phyloP scores from a whole-genome alignment of 2,797 vertebrate species.

The Paguma larvata region DNA sequence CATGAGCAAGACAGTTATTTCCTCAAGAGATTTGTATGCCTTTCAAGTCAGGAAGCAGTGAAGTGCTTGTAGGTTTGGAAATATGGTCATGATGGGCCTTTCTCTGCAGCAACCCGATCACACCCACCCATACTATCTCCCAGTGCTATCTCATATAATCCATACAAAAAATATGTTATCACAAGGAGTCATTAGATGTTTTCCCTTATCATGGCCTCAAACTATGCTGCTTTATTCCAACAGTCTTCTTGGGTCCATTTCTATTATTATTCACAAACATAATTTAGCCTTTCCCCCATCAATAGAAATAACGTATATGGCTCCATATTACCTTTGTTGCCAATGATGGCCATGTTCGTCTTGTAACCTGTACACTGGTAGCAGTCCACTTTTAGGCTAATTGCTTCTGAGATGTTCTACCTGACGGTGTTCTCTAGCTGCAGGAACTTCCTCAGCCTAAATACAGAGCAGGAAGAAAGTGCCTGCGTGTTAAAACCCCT shows the following conservation, averaged over 20 bases:
- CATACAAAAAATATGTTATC: background rate
- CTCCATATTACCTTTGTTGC: background rate
- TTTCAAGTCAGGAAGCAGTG: background rate
- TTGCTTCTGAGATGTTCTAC: background rate
- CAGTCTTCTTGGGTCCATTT: background rate
- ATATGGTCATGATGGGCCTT: background rate
- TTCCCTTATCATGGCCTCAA: background rate
- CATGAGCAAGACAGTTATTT: background rate
- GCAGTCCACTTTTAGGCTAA: background rate
- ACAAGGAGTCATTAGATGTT: background rate
- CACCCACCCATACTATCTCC: background rate
- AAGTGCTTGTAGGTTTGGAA: background rate
- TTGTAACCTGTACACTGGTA: background rate
- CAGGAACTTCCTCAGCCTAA: background rate
- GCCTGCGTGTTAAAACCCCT: background rate
- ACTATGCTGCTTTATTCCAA: background rate
- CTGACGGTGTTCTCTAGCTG: background rate
- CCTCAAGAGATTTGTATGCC: background rate
- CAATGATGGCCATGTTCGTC: background rate
- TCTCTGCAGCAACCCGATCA: background rate
- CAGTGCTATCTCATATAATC: background rate
- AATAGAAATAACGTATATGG: background rate
- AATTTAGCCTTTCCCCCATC: background rate
- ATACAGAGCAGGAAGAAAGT: conserved; percentile 24
- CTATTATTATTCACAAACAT: background rate